Evolutionary conservation across 2,113 vertebrate genomes (phyloP).

Genomic region (Alces alces): DNA sequence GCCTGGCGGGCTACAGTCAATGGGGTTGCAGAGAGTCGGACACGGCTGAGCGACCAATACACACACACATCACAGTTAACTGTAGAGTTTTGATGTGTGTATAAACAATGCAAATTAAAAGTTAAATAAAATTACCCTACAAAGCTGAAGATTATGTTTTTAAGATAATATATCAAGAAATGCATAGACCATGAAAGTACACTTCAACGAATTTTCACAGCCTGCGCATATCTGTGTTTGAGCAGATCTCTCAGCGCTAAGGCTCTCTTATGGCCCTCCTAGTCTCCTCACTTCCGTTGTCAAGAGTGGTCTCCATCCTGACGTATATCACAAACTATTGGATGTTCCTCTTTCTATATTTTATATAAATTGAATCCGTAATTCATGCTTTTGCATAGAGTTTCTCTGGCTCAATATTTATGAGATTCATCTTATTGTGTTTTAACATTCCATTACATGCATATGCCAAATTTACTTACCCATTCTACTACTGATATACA

Average conservation of each 20-base stretch:
- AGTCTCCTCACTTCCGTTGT: not conserved
- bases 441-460: not conserved
- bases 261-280: accelerated
- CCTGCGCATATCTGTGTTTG: not conserved
- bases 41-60: accelerated
- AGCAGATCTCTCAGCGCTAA: not conserved
- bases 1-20: not conserved
- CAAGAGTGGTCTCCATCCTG: not conserved
- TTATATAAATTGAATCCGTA: not conserved
- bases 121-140: not conserved
- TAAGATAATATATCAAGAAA: not conserved
- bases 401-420: not conserved
- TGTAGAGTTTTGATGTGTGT: not conserved
- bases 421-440: not conserved
- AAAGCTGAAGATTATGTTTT: not conserved
- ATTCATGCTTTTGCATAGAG: not conserved
- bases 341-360: not conserved
- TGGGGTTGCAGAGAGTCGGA: not conserved
- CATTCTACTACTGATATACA: not conserved
- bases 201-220: not conserved
- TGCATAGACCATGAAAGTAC: not conserved
- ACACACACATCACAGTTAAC: not conserved
- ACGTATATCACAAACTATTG: not conserved
- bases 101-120: not conserved
- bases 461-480: not conserved